A percentile compares a stretch with the other conserved stretches of the same genome.
phyloP scores from a whole-genome alignment of 2,113 vertebrate genomes.

The Pogona vitticeps region DNA sequence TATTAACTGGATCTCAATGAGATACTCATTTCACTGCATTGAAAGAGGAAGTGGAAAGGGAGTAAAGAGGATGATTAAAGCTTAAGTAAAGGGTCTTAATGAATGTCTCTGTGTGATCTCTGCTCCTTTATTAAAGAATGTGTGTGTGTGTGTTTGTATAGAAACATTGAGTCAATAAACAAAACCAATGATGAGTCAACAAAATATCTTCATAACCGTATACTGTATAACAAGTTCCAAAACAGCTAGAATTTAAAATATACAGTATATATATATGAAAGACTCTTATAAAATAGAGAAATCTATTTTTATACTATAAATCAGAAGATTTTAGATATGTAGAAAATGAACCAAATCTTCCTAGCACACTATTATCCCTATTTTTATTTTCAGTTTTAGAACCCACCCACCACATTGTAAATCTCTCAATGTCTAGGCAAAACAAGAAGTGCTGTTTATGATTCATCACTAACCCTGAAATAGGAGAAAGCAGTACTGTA shows the following conservation, averaged over 20 bases:
- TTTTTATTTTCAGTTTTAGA: not conserved
- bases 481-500: not conserved
- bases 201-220: no score
- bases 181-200: no score
- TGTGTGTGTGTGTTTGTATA: no score
- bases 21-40: slow-evolving; percentile 16
- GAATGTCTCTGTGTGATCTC: slow-evolving; percentile 11
- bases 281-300: no score
- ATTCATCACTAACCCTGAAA: not conserved
- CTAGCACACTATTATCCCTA: not conserved
- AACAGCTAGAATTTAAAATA: no score
- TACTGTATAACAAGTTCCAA: no score
- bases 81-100: slow-evolving; percentile 2
- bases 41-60: not conserved
- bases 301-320: no score
- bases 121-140: slow-evolving; percentile 21
- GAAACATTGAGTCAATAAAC: no score
- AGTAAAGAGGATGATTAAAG: slow-evolving; percentile 3
- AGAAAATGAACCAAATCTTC: not conserved
- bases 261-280: no score
- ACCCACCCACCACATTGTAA: not conserved
- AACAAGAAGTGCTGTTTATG: not conserved
- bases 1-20: slow-evolving; percentile 23
- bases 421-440: not conserved
- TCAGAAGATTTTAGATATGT: slow-evolving; percentile 6